Percentiles rank a stretch among this genome's conserved stretches.
Conservation (phyloP, 2,888 invertebrate genomes). For the Marronus borbonicus region DNA sequence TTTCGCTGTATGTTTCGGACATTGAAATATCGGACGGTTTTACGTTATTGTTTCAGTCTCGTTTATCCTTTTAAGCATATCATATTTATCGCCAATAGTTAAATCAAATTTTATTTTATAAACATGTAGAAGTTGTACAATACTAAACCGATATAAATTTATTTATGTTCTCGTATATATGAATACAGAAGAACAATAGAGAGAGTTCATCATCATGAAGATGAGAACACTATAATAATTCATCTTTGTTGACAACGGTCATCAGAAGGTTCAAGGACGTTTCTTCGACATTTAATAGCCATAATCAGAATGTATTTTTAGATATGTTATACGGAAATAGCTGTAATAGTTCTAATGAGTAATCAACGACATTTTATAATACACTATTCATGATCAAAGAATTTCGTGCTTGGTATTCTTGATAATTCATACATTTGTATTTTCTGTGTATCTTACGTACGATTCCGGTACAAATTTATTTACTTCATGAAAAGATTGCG, state of each 20-base stretch:
- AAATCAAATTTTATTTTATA: too few species aligned
- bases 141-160: slow-evolving; percentile 5
- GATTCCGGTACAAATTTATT: too few species aligned
- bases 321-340: slow-evolving; percentile 11
- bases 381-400: slow-evolving; percentile 6
- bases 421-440: too few species aligned
- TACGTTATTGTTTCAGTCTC: slow-evolving; percentile 8
- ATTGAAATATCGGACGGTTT: slow-evolving; percentile 4
- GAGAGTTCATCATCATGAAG: not conserved
- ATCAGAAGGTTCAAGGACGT: not conserved
- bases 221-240: not conserved
- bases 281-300: not conserved
- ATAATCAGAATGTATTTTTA: slow-evolving; percentile 17
- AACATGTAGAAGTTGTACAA: slow-evolving; percentile 4
- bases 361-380: not conserved
- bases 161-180: not conserved
- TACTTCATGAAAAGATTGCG: too few species aligned
- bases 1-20: not conserved
- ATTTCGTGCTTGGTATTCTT: not conserved
- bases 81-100: slow-evolving; percentile 4
- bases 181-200: not conserved
- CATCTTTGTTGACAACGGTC: slow-evolving; percentile 3
- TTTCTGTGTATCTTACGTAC: too few species aligned
- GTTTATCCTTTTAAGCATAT: not conserved
- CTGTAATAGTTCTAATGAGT: slow-evolving; percentile 27